A percentile compares a stretch with the other conserved stretches of the same genome.
phyloP scores from a whole-genome alignment of 2,797 vertebrate genomes.

The Eulemur mongoz region DNA sequence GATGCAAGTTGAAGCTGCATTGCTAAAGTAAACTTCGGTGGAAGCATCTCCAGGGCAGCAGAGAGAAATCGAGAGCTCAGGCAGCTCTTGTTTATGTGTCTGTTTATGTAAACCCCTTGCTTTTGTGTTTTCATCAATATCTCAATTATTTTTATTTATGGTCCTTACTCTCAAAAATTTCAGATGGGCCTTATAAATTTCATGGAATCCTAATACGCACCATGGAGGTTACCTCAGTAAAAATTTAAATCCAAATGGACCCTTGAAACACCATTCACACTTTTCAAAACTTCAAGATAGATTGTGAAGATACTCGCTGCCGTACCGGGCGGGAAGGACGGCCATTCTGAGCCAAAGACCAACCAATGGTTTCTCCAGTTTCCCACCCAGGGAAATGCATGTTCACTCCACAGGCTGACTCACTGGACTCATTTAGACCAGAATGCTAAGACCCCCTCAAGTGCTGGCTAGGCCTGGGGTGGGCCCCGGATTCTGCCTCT shows the following conservation, averaged over 20 bases:
- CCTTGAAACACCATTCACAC: neutral
- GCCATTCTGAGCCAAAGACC: neutral
- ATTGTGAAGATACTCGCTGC: fast-evolving
- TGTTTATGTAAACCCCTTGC: neutral
- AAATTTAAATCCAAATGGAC: neutral
- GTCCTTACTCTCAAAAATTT: neutral
- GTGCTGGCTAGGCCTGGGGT: fast-evolving
- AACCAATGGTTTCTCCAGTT: fast-evolving
- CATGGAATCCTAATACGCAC: too few species aligned
- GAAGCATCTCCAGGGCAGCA: neutral
- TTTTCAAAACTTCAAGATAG: neutral
- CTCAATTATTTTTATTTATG: neutral
- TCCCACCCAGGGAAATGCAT: fast-evolving
- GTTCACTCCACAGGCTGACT: neutral
- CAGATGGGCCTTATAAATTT: too few species aligned
- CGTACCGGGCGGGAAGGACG: fast-evolving
- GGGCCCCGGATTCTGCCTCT: neutral
- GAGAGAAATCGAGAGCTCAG: neutral
- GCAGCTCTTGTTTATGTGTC: neutral
- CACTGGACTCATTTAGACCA: neutral
- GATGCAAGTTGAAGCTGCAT: fast-evolving
- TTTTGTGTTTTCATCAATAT: neutral
- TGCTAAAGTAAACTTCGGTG: neutral
- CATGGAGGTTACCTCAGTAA: neutral
- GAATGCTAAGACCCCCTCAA: too few species aligned